Conservation (phyloP, 2,113 vertebrate species). For the Mobula birostris region DNA sequence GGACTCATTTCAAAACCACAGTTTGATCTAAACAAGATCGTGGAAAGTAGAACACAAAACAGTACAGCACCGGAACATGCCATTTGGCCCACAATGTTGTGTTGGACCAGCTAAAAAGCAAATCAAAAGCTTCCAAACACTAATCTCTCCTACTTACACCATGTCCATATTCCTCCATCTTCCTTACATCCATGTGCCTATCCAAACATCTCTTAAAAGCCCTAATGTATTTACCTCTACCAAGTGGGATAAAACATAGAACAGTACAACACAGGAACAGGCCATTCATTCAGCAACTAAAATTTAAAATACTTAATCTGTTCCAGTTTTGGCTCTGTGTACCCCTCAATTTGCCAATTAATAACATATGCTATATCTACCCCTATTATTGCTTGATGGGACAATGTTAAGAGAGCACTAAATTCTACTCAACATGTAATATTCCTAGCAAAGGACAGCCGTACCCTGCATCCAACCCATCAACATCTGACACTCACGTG, state of each 20-base stretch:
- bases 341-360: no score
- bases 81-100: no score
- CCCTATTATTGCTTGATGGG: not conserved
- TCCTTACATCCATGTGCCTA: no score
- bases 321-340: not conserved
- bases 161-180: no score
- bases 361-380: not conserved
- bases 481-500: constrained; percentile 56
- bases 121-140: no score
- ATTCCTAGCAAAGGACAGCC: not conserved
- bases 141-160: no score
- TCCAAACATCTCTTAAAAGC: no score
- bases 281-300: not conserved
- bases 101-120: no score
- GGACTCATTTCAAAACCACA: not conserved
- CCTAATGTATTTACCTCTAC: no score
- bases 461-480: not conserved
- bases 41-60: not conserved
- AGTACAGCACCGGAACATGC: no score
- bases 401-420: not conserved
- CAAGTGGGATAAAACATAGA: no score
- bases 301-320: not conserved
- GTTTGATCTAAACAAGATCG: not conserved
- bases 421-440: not conserved
- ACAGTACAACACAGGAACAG: no score